Evolutionary conservation across 2,888 invertebrate species (phyloP), one percentile per base, ranked within the genome.

Genomic region (Stratiomys singularior): DNA sequence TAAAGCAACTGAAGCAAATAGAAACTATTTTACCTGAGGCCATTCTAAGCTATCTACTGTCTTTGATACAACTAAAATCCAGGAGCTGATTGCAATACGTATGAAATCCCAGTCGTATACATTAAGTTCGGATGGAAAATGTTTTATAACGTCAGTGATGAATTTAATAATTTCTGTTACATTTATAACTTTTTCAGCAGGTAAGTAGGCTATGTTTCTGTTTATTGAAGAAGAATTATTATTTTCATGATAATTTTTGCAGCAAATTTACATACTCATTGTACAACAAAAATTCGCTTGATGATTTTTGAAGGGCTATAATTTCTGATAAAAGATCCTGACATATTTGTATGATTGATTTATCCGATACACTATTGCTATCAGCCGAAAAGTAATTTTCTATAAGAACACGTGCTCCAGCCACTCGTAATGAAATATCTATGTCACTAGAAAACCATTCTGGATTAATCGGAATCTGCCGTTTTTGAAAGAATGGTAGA

Each of bases 31-130:
- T 30, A 76, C 92, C 76, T 63, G 91, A 67, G 89, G 85, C 81
- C 88, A 87, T 60, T 84, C 84, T 84, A 88, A 89, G 79, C 85
- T 80, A 21, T 85, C 78, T 80, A 85, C 80, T 25, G 85, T 87
- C 86, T 84, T 85, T 83, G 81, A 91, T 81, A 81, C 90, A 89
- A 84, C 89, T 84, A 88, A 82, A 58, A 92, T 88, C 91, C 95
- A 92, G 18, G 92, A 90, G 78, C 92, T 91, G 37, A 94, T 86
- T 76, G 92, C 89, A 84, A 95, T 91, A 81, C 93, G 89, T 81
- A 91, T 88, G 83, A 93, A 92, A 88, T 95, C 95, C 94, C 95
- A 95, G 82, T 91, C 90, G 80, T 88, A 84, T 9, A 85, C 83
- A 27, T 81, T 82, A 23, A 87, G 79, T 79, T 86, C 83, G 77